phyloP scores from a whole-genome alignment of 92 coral and sea anemone genomes.

The Scolanthus callimorphus region DNA sequence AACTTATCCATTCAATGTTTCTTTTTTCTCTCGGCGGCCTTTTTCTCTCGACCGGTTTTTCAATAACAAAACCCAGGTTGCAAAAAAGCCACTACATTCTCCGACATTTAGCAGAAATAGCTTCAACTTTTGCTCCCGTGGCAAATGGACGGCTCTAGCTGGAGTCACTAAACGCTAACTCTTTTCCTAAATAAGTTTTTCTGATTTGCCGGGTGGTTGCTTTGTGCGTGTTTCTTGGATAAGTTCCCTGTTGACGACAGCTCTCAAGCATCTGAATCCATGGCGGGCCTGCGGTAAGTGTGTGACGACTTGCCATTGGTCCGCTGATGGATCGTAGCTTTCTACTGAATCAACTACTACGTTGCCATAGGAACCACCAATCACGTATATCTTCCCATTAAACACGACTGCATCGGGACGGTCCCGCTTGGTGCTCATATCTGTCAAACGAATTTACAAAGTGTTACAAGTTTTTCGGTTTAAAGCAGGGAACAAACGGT shows the following conservation, averaged over 20 bases:
- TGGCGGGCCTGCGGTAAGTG: slow-evolving; percentile 75
- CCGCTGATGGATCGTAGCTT: slow-evolving; percentile 63
- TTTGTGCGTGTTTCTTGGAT: slow-evolving; percentile 47
- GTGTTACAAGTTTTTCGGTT: no score
- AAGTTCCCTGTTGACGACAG: slow-evolving; percentile 64
- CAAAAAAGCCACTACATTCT: no score
- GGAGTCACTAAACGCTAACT: no score
- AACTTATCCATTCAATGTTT: no score
- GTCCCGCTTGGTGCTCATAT: slow-evolving; percentile 83
- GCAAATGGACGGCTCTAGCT: no score
- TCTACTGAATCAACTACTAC: slow-evolving; percentile 88
- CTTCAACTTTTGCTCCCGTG: no score
- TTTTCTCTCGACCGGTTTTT: no score
- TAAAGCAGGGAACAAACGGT: no score
- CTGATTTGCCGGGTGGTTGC: slow-evolving; percentile 25
- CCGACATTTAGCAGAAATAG: no score
- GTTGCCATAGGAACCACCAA: slow-evolving; percentile 97
- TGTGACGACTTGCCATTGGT: slow-evolving; percentile 73
- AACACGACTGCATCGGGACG: slow-evolving; percentile 71
- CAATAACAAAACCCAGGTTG: no score
- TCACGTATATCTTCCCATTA: slow-evolving; percentile 81
- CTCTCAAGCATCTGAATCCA: slow-evolving; percentile 74
- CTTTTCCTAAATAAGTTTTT: slow-evolving; percentile 63
- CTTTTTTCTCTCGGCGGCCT: no score
- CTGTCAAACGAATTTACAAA: slow-evolving; percentile 33